Base-by-base conservation (phyloP, 37 sponge, comb jelly and placozoan species). In the Aplysina aerophoba region DNA sequence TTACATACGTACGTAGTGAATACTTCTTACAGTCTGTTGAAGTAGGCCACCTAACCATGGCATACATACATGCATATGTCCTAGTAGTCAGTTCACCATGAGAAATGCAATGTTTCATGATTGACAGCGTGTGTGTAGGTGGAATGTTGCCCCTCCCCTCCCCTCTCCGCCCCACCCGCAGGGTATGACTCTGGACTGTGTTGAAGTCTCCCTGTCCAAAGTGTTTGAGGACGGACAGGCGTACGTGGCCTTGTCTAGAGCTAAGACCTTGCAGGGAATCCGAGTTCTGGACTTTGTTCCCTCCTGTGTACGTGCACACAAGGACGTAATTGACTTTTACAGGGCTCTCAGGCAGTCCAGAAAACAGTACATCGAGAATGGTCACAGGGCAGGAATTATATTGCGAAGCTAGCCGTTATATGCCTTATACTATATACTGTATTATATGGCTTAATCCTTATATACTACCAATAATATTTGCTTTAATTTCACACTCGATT, bases 141-240 rank as follows among this genome's bases (percentile, higher is more conserved):
- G n/a, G n/a, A n/a, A n/a, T n/a, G n/a, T n/a, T 14, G 25, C 5
- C 34, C 30, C 34, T n/a, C n/a, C n/a, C n/a, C n/a, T n/a, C n/a
- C n/a, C n/a, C n/a, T n/a, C n/a, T n/a, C n/a, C n/a, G n/a, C n/a
- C n/a, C 33, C 44, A 11, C 50, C 34, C 35, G 13, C 41, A 94
- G 95, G 96, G 96, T 17, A 96, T 93, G 94, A 90, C 96, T 27
- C 73, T 96, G 64, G 96, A 96, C 86, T 96, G 96, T 83, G 96
- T 96, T 16, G 96, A 96, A 77, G 77, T 96, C 13, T 91, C 94
- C 12, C 85, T 96, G 66, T 80, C 89, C 12, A 41, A 88, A 64
- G 93, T 85, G 11, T 97, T 97, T 85, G 96, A 90, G 27, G 84
- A 80, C 19, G 95, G 98, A 14, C 98, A 97, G 73, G 96, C 96